Percentiles rank a stretch among this genome's conserved stretches.
These are phyloP conservation scores for Hemiprocne comata DNA, from an alignment of 2,113 vertebrate species.

Conservation along the genomic window DNA sequence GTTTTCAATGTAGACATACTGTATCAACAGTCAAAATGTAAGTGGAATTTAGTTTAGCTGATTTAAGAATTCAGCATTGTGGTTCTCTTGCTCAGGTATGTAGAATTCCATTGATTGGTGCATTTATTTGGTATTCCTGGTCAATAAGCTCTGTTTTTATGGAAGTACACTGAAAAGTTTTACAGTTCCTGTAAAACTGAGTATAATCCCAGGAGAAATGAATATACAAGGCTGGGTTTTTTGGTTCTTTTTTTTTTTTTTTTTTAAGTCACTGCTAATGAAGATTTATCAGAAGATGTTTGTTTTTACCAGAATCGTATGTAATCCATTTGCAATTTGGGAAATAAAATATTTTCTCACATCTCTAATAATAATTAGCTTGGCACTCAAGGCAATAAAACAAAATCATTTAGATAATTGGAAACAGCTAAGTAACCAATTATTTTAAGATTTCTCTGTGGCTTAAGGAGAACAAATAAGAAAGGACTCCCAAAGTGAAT, in stretches of 20 bases:
- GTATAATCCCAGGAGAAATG: background rate
- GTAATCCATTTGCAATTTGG: slow-evolving; percentile 25
- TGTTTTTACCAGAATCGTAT: slow-evolving; percentile 55
- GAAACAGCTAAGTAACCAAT: slow-evolving; percentile 19
- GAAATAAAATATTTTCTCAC: slow-evolving; percentile 55
- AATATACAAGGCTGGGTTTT: background rate
- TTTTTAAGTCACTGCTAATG: background rate
- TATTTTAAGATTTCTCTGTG: slow-evolving; percentile 28
- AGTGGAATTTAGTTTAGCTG: background rate
- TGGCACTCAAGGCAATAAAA: slow-evolving; percentile 45
- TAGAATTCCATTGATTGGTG: background rate
- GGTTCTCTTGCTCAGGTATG: background rate
- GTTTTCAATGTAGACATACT: background rate
- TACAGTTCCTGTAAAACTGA: background rate
- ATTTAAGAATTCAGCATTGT: background rate
- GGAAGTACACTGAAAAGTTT: background rate
- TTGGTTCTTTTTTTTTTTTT: background rate
- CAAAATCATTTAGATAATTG: slow-evolving; percentile 55
- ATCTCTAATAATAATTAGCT: slow-evolving; percentile 54
- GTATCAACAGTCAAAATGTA: background rate
- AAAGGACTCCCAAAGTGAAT: background rate
- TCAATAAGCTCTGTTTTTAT: background rate
- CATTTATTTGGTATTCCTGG: background rate
- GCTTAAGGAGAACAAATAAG: slow-evolving; percentile 20
- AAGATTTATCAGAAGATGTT: slow-evolving; percentile 48